A percentile compares a stretch with the other conserved stretches of the same genome.
Conservation (phyloP, 2,888 invertebrate genomes). For the Lepetodrilus schrolli region DNA sequence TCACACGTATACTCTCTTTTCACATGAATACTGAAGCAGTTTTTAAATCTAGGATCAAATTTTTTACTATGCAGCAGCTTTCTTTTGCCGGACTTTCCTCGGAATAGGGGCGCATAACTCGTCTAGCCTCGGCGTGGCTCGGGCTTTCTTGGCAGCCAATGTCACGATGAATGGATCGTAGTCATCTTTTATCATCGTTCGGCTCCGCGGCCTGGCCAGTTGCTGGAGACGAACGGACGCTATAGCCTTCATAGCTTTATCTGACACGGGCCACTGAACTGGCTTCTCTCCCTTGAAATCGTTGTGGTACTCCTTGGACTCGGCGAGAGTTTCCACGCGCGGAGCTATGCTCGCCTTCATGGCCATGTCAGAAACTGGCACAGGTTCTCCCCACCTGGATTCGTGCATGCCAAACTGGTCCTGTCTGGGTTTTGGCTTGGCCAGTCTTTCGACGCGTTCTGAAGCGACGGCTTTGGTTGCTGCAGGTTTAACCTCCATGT, state of each 20-base stretch:
- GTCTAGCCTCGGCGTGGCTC: slow-evolving; percentile 61
- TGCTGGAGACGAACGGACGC: slow-evolving; percentile 67
- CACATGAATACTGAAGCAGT: too few relatives aligned
- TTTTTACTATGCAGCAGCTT: slow-evolving; percentile 36
- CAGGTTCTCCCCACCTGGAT: slow-evolving; percentile 54
- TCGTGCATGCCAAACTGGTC: slow-evolving; percentile 52
- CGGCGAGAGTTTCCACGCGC: slow-evolving; percentile 60
- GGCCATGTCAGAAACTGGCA: slow-evolving; percentile 51
- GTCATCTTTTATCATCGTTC: slow-evolving; percentile 69
- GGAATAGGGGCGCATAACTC: slow-evolving; percentile 66
- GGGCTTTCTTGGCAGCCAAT: slow-evolving; percentile 55
- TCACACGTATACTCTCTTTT: too few relatives aligned
- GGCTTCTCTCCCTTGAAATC: slow-evolving; percentile 56
- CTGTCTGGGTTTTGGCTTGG: slow-evolving; percentile 55
- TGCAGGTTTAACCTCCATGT: slow-evolving; percentile 47
- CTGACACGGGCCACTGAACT: slow-evolving; percentile 61
- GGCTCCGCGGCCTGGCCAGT: slow-evolving; percentile 65
- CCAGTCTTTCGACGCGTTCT: slow-evolving; percentile 55
- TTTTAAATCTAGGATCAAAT: too few relatives aligned
- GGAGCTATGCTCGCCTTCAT: slow-evolving; percentile 50
- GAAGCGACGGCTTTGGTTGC: slow-evolving; percentile 51
- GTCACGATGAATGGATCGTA: slow-evolving; percentile 70
- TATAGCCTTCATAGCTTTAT: slow-evolving; percentile 61
- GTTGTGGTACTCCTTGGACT: slow-evolving; percentile 55
- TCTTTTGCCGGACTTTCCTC: slow-evolving; percentile 62